A percentile compares a stretch with the other conserved stretches of the same genome.
These are phyloP conservation scores for Polypterus bichir DNA, from an alignment of 2,113 vertebrate genomes.

Conservation along the genomic window DNA sequence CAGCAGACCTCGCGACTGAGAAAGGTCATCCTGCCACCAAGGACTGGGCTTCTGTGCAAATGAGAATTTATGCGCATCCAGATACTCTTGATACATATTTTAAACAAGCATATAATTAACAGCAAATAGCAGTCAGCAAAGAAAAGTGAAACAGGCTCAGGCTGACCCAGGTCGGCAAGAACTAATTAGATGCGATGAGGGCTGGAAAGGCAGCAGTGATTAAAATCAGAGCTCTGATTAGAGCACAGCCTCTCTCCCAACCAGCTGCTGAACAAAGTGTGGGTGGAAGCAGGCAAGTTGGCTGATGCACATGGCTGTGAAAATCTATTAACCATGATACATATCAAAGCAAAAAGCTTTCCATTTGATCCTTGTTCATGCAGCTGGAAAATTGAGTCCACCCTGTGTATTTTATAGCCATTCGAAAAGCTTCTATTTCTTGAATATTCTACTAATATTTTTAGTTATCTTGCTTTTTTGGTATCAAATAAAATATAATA, in stretches of 20 bases:
- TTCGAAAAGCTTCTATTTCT: no score
- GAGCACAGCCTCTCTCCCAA: not conserved
- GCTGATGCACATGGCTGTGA: not conserved
- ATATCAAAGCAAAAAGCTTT: not conserved
- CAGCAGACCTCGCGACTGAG: not conserved
- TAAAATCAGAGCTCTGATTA: constrained; percentile 7
- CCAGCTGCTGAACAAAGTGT: no score
- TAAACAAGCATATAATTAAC: constrained; percentile 6
- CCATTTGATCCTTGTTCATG: not conserved
- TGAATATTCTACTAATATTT: no score
- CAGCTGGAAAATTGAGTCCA: no score
- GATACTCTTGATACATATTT: not conserved
- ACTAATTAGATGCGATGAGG: constrained; percentile 1
- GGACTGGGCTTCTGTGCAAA: not conserved
- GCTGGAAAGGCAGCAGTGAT: constrained; percentile 1
- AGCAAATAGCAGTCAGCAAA: not conserved
- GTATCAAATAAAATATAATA: no score
- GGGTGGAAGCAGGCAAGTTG: no score
- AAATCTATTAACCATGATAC: not conserved
- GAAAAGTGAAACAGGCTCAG: not conserved
- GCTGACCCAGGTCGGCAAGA: not conserved
- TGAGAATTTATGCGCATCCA: not conserved
- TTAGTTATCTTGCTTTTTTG: no score
- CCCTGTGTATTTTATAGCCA: no score
- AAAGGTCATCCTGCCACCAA: not conserved